A percentile compares a stretch with the other conserved stretches of the same genome.
Evolutionary conservation across 2,113 vertebrate genomes (phyloP).

Genomic region (Anoplopoma fimbria): DNA sequence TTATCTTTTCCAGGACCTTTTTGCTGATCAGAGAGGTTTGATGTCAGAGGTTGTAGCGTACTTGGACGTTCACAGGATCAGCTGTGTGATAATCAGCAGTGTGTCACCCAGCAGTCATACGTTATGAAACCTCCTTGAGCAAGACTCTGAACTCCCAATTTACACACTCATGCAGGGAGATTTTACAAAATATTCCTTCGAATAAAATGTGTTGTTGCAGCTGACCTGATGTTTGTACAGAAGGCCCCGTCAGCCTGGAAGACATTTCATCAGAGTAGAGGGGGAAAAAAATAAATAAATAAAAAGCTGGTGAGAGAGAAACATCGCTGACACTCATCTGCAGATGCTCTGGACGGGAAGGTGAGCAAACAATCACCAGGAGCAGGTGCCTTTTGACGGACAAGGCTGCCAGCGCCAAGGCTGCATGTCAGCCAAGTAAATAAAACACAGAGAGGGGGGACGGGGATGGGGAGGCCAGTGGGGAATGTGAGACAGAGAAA

Average conservation of each 20-base stretch:
- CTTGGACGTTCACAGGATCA: background rate
- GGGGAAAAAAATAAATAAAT: constrained; percentile 57
- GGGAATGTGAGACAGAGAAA: constrained; percentile 17
- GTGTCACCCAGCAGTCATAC: constrained; percentile 26
- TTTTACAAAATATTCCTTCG: background rate
- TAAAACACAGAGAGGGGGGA: constrained; percentile 17
- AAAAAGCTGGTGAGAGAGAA: constrained; percentile 43
- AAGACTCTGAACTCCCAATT: constrained; percentile 18
- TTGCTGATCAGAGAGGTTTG: background rate
- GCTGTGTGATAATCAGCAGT: background rate
- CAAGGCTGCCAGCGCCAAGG: constrained; percentile 71
- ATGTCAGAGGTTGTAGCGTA: background rate
- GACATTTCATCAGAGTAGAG: constrained; percentile 48
- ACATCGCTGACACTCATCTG: constrained; percentile 65
- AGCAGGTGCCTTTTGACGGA: constrained; percentile 82
- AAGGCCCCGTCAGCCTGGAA: constrained; percentile 15
- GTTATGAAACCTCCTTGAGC: constrained; percentile 35
- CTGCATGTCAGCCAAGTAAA: constrained; percentile 69
- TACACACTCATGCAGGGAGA: background rate
- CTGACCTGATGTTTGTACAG: constrained; percentile 38
- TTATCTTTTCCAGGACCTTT: background rate
- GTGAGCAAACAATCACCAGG: constrained; percentile 77
- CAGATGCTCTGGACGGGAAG: constrained; percentile 68
- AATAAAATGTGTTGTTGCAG: background rate
- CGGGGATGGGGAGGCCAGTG: background rate